phyloP scores from a whole-genome alignment of 1,140 invertebrate genomes.

The Sipha flava region DNA sequence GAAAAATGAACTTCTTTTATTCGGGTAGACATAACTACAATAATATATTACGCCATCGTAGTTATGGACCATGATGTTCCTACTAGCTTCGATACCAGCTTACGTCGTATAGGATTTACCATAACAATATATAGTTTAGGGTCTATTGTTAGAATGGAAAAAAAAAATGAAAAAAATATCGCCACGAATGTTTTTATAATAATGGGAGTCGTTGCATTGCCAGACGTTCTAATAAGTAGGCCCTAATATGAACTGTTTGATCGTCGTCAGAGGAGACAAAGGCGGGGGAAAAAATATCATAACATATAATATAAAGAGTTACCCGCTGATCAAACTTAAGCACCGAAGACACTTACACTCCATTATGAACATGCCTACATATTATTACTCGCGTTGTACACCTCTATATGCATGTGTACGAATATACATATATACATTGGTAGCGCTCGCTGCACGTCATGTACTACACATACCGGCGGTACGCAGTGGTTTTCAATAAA shows the following conservation, averaged over 20 bases:
- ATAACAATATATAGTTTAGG: constrained; percentile 3
- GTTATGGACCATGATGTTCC: neutral
- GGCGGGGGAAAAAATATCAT: neutral
- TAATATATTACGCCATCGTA: neutral
- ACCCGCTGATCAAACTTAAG: neutral
- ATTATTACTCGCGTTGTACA: neutral
- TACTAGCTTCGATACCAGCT: neutral
- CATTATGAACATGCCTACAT: neutral
- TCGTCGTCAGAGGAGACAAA: neutral
- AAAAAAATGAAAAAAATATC: neutral
- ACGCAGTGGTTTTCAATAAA: constrained; percentile 4
- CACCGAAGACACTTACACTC: neutral
- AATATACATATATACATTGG: neutral
- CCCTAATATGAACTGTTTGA: neutral
- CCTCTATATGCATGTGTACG: too few species aligned
- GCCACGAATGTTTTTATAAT: neutral
- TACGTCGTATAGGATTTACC: neutral
- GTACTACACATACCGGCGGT: neutral
- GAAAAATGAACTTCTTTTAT: constrained; percentile 41
- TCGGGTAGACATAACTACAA: neutral
- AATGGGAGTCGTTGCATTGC: neutral
- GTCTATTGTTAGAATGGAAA: neutral
- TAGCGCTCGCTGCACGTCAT: neutral
- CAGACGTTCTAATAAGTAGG: neutral
- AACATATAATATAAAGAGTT: neutral